Percentiles rank a stretch among this genome's conserved stretches.
phyloP scores from a whole-genome alignment of 2,797 vertebrate genomes.

The Cynodonichthys magdalenae region DNA sequence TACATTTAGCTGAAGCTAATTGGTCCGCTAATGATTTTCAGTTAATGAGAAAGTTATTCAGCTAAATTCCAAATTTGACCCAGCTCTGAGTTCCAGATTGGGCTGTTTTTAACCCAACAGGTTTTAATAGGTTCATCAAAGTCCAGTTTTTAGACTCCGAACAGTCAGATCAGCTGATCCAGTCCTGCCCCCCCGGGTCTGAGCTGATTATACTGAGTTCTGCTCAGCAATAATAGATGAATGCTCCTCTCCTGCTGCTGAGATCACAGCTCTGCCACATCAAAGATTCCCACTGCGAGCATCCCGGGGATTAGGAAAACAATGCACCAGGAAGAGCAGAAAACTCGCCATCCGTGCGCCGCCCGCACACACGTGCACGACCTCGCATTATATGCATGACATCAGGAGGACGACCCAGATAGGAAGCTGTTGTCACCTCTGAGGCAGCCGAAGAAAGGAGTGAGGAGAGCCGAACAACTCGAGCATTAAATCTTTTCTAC shows the following conservation, averaged over 20 bases:
- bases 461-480: background rate
- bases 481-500: background rate
- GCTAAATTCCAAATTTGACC: too few species aligned
- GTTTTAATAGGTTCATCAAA: too few species aligned
- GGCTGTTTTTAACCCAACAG: too few species aligned
- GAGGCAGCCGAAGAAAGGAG: background rate
- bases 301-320: too few species aligned
- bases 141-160: too few species aligned
- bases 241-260: background rate
- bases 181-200: background rate
- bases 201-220: background rate
- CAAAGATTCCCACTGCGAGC: background rate
- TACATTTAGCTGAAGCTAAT: too few species aligned
- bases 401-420: background rate
- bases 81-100: too few species aligned
- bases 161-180: too few species aligned
- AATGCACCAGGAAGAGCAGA: background rate
- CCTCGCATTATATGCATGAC: background rate
- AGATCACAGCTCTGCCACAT: background rate
- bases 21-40: too few species aligned
- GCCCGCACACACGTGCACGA: background rate
- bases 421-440: background rate
- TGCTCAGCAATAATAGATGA: background rate
- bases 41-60: too few species aligned
- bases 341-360: too few species aligned